A percentile compares a stretch with the other conserved stretches of the same genome.
These are phyloP conservation scores for Artibeus jamaicensis DNA, from an alignment of 2,797 vertebrate genomes.

Conservation along the genomic window DNA sequence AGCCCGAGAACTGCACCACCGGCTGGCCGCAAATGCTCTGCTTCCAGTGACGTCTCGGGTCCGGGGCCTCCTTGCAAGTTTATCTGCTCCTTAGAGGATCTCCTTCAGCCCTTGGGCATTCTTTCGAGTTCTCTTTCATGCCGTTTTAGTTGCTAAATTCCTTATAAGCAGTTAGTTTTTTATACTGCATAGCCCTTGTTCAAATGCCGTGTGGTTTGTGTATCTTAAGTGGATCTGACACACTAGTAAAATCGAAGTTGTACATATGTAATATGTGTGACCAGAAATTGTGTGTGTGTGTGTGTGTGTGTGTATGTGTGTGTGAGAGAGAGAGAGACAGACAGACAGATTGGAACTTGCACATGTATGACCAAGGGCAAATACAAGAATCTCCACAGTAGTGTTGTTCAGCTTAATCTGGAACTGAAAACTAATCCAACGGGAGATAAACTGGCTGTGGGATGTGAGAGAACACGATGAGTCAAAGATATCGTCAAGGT, in stretches of 20 bases:
- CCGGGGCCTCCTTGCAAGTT: not conserved
- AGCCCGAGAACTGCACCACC: not conserved
- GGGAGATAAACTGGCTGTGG: not conserved
- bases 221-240: not conserved
- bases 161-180: not conserved
- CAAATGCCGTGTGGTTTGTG: not conserved
- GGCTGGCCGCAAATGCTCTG: not conserved
- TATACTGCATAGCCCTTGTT: not conserved
- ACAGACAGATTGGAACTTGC: not conserved
- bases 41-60: not conserved
- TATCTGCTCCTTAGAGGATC: not conserved
- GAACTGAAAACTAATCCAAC: not conserved
- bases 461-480: not conserved
- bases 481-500: not conserved
- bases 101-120: not conserved
- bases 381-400: not conserved
- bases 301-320: not conserved
- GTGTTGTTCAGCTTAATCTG: not conserved
- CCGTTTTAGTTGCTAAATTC: not conserved
- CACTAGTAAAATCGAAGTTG: not conserved
- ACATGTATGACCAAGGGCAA: not conserved
- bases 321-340: too few relatives aligned
- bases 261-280: not conserved
- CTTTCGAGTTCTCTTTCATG: not conserved
- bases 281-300: not conserved